Conservation (phyloP, 2,888 invertebrate genomes). For the Drosophila longiperda region DNA sequence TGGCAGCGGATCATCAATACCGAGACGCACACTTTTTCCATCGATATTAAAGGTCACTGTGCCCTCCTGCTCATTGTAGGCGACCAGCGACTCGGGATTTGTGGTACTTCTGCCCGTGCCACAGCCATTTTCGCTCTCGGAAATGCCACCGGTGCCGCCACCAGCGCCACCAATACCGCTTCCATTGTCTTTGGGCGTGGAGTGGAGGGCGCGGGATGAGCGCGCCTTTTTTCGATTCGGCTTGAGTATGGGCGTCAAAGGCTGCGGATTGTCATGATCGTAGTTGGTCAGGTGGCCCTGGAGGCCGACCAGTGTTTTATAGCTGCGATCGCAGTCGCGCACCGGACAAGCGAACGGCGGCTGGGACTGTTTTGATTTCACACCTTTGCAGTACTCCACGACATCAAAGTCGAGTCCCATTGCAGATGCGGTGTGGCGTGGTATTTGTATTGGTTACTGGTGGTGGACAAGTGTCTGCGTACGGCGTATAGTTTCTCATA, state of each 20-base stretch:
- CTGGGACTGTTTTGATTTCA: constrained; percentile 87
- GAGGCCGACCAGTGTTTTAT: constrained; percentile 94
- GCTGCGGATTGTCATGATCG: constrained; percentile 92
- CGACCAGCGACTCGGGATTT: constrained; percentile 86
- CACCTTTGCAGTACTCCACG: constrained; percentile 93
- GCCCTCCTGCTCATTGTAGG: constrained; percentile 93
- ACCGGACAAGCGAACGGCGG: constrained; percentile 95
- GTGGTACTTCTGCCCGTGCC: constrained; percentile 43
- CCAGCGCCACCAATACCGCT: constrained; percentile 69
- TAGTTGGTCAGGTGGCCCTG: constrained; percentile 94
- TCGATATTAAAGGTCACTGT: constrained; percentile 95
- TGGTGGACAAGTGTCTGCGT: constrained; percentile 53
- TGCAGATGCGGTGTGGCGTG: constrained; percentile 52
- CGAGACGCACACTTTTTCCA: constrained; percentile 89
- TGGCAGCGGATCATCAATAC: constrained; percentile 89
- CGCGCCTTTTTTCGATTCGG: constrained; percentile 88
- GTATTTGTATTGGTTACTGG: constrained; percentile 50
- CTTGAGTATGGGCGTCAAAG: constrained; percentile 87
- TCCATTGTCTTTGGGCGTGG: constrained; percentile 81
- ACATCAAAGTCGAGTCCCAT: constrained; percentile 95
- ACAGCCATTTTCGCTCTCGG: constrained; percentile 55
- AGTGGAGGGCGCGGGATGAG: constrained; percentile 86
- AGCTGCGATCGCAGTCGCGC: constrained; percentile 93
- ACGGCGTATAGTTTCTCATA: constrained; percentile 43
- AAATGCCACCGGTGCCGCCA: constrained; percentile 17